Base-by-base conservation (phyloP, 2,888 invertebrate species). In the Cenopis cana region DNA sequence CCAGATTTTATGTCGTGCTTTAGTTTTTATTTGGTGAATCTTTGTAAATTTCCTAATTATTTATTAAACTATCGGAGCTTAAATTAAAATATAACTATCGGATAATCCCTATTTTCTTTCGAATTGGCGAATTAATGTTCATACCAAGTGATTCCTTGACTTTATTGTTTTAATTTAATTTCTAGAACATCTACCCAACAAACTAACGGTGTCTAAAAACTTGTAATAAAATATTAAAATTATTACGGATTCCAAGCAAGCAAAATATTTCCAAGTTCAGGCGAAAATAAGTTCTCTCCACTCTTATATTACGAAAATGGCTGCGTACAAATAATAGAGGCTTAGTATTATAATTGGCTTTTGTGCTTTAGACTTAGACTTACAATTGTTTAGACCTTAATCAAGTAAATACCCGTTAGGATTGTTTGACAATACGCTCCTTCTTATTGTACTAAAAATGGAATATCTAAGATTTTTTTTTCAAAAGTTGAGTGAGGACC, bases 331-430 rank as follows among this genome's bases (percentile, higher is more conserved):
- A 18, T 36, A 24, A 54, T 12, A 12, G 36, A 57, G 36, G 36
- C 57, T 11, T 36, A 33, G 56, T 36, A 36, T 57, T 36, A 36
- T 57, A 57, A 56, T 56, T 36, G 57, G 57, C 36, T 38, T 36
- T 38, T 38, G 14, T n/a, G 55, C 57, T 12, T 18, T 4, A 24
- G 12, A 38, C 33, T 4, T 4, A 24, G 12, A 38, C 33, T 4
- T 11, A 18, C 17, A 57, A 36, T 36, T 36, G 36, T 33, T 36
- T 56, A 36, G 12, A 18, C 36, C 36, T 57, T 11, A 55, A 29
- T 14, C n/a, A 36, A 57, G 12, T 29, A 54, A 12, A 24, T 54
- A 29, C 6, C 5, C 41, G 41, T 14, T 14, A 14, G 41, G 5
- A 41, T n/a, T 41, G 14, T 41, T 41, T 41, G 4, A n/a, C 6